Evolutionary conservation across 2,888 invertebrate species (phyloP).

Genomic region (Muscina levida): DNA sequence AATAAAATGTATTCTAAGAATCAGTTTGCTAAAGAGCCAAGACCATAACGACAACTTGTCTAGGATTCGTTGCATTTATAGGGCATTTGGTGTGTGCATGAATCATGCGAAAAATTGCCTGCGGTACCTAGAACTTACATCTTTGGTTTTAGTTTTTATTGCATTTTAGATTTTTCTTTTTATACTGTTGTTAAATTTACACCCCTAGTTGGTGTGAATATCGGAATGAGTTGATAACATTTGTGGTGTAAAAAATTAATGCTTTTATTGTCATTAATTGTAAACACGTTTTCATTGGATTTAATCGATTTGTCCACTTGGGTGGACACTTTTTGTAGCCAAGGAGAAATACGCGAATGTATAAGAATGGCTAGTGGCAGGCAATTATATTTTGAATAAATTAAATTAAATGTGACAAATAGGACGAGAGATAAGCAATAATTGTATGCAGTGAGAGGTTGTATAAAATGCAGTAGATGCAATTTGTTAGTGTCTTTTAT

Average conservation of each 20-base stretch:
- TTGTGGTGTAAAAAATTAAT: constrained; percentile 2
- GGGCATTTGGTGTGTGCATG: constrained; percentile 36
- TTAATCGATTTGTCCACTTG: not conserved
- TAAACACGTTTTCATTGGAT: constrained; percentile 41
- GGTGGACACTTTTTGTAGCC: constrained; percentile 28
- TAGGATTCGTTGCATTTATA: constrained; percentile 56
- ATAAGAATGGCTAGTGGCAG: not conserved
- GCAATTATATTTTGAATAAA: not conserved
- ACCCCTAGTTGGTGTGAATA: too few species aligned
- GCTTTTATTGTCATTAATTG: constrained; percentile 56
- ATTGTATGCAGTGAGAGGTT: too few species aligned
- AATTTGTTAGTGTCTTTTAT: too few species aligned
- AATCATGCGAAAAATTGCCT: constrained; percentile 21
- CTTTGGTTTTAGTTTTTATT: too few species aligned
- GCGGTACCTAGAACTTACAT: too few species aligned
- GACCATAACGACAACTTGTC: constrained; percentile 52
- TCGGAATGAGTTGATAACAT: too few species aligned
- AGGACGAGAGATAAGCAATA: too few species aligned
- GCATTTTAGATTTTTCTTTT: too few species aligned
- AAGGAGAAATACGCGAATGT: too few species aligned
- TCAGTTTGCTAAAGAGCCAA: constrained; percentile 2
- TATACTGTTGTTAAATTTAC: too few species aligned
- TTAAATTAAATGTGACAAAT: constrained; percentile 8
- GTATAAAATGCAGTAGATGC: too few species aligned
- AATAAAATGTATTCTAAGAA: too few species aligned